Percentiles rank a stretch among this genome's conserved stretches.
phyloP scores from a whole-genome alignment of 2,888 invertebrate species.

The Hypena proboscidalis region DNA sequence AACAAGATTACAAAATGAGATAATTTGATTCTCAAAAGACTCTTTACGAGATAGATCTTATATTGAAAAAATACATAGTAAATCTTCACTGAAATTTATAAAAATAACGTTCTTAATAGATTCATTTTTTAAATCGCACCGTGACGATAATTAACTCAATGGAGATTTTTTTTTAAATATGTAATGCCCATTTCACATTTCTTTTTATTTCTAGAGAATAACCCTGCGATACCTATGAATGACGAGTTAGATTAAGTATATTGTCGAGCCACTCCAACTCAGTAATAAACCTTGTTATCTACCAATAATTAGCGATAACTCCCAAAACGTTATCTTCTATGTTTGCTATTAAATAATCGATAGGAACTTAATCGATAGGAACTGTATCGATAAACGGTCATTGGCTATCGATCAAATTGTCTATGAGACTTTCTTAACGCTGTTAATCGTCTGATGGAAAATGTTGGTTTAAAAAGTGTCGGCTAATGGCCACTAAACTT shows the following conservation, averaged over 20 bases:
- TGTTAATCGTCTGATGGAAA: too few species aligned
- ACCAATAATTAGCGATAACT: constrained; percentile 82
- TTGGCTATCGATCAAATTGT: constrained; percentile 56
- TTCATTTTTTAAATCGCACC: too few species aligned
- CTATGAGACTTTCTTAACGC: constrained; percentile 33
- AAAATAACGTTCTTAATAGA: too few species aligned
- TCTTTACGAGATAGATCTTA: too few species aligned
- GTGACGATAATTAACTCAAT: too few species aligned
- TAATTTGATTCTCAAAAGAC: too few species aligned
- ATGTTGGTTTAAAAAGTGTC: too few species aligned
- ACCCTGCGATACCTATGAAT: constrained; percentile 39
- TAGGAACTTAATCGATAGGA: constrained; percentile 70
- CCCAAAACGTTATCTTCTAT: constrained; percentile 76
- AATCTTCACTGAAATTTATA: too few species aligned
- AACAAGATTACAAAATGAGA: too few species aligned
- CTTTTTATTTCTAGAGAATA: constrained; percentile 16
- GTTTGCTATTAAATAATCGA: constrained; percentile 85
- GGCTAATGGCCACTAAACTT: too few species aligned
- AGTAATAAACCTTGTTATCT: constrained; percentile 78
- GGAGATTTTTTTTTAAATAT: too few species aligned
- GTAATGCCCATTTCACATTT: constrained; percentile 7
- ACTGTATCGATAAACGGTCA: constrained; percentile 76
- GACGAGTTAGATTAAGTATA: constrained; percentile 52
- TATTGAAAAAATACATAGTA: too few species aligned
- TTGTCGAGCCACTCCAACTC: constrained; percentile 68